Percentiles rank a stretch among this genome's conserved stretches.
Evolutionary conservation across 1,140 invertebrate genomes (phyloP).

Genomic region (Planococcus citri): DNA sequence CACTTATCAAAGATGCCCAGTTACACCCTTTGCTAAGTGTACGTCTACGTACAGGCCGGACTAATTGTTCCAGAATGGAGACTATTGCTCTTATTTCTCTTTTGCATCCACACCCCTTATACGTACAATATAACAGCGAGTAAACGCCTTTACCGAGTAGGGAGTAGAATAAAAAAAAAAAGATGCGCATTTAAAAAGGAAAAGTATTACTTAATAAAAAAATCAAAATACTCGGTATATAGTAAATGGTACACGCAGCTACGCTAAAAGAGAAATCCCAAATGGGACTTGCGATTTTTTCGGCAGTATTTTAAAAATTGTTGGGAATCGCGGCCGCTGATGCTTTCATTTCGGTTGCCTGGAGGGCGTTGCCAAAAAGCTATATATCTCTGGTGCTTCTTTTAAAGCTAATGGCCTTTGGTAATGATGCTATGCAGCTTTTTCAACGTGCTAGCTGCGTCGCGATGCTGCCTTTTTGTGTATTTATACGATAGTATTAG

Average conservation of each 20-base stretch:
- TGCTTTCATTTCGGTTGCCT: slow-evolving; percentile 6
- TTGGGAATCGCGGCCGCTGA: background rate
- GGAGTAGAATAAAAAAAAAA: too few species aligned
- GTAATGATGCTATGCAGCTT: background rate
- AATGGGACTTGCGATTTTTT: background rate
- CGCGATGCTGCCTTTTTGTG: too few species aligned
- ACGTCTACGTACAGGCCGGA: background rate
- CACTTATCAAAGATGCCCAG: background rate
- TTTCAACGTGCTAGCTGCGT: background rate
- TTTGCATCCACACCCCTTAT: background rate
- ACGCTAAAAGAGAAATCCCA: background rate
- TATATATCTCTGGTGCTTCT: background rate
- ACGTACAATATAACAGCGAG: too few species aligned
- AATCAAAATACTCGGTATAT: background rate
- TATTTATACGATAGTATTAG: too few species aligned
- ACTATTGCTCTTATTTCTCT: background rate
- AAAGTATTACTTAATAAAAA: background rate
- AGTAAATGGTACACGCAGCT: too few species aligned
- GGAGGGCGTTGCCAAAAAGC: background rate
- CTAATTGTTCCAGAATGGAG: background rate
- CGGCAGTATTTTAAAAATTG: background rate
- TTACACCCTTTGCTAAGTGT: too few species aligned
- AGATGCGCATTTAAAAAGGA: background rate
- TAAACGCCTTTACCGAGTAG: too few species aligned
- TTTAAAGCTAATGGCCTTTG: slow-evolving; percentile 3